A percentile compares a stretch with the other conserved stretches of the same genome.
phyloP scores from a whole-genome alignment of 2,888 invertebrate genomes.

The Diaprepes abbreviatus region DNA sequence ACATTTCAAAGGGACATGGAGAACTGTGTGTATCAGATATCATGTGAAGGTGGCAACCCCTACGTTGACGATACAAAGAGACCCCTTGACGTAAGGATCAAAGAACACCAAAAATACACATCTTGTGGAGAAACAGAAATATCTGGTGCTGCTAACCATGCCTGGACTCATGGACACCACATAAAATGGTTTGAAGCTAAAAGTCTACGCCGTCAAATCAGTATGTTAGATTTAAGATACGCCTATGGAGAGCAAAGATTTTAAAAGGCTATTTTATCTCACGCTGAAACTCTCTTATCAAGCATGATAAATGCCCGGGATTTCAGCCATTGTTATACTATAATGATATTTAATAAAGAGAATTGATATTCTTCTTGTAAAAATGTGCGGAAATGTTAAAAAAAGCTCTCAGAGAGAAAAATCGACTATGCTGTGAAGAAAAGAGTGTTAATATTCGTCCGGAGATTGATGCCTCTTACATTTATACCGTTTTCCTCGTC shows the following conservation, averaged over 20 bases:
- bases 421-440: conserved; percentile 52
- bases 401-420: conserved; percentile 42
- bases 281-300: conserved; percentile 56
- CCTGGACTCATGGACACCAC: too few relatives aligned
- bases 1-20: too few relatives aligned
- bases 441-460: conserved; percentile 54
- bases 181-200: too few relatives aligned
- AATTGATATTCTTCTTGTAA: conserved; percentile 60
- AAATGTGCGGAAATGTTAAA: conserved; percentile 56
- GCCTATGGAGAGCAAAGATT: conserved; percentile 3
- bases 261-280: conserved; percentile 38
- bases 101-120: too few relatives aligned
- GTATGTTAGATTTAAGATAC: not conserved
- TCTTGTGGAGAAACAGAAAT: too few relatives aligned
- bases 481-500: conserved; percentile 55
- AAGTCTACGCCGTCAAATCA: too few relatives aligned
- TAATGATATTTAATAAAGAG: conserved; percentile 62
- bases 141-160: too few relatives aligned
- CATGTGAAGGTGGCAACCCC: too few relatives aligned
- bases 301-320: conserved; percentile 56
- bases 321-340: conserved; percentile 57
- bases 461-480: conserved; percentile 56
- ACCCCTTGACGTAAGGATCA: too few relatives aligned
- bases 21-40: too few relatives aligned
- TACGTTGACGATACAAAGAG: too few relatives aligned